Evolutionary conservation across 30 jellyfish, hydroid and myxozoan species (phyloP), one percentile per base, ranked within the genome.

Genomic region (Catostylus mosaicus): DNA sequence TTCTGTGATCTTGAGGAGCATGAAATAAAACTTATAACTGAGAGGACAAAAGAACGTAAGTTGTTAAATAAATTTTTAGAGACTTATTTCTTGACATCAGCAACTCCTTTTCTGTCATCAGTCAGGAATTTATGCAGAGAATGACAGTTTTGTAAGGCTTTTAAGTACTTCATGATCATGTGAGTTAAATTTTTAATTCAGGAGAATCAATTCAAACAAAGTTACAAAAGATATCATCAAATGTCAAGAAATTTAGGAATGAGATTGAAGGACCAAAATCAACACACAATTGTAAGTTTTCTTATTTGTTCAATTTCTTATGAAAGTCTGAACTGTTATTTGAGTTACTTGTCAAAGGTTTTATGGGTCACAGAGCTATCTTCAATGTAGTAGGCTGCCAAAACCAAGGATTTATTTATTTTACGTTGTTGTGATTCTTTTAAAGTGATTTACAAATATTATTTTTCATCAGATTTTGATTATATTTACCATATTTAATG

Each of bases 1-100:
- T 80, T 70, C 29, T 50, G 86, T 73, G 88, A 77, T 16, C 80
- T 90, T 9, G 97, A 90, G 66, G 97, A 90, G 36, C 70, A 35
- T 14, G 97, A 90, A 62, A 31, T 78, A 26, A 75, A 77, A 34
- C 54, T 65, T 26, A 26, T 71, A 24, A 6, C 74, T n/a, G 89
- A 81, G 1, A 59, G 97, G 59, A 48, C 22, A 24, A 78, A 43
- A 20, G 97, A 88, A 88, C 56, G 97, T 88, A 73, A 69, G 94
- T 59, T 35, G 6, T 0, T 5, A n/a, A n/a, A n/a, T n/a, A n/a
- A n/a, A 12, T 30, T 33, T 59, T 29, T 27, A 2, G 65, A 27
- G 20, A 50, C 18, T 9, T 68, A 68, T 33, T 37, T 26, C n/a
- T n/a, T n/a, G n/a, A n/a, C n/a, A n/a, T n/a, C n/a, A n/a, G n/a